Evolutionary conservation across 2,888 invertebrate species (phyloP).

Genomic region (Synanthedon vespiformis): DNA sequence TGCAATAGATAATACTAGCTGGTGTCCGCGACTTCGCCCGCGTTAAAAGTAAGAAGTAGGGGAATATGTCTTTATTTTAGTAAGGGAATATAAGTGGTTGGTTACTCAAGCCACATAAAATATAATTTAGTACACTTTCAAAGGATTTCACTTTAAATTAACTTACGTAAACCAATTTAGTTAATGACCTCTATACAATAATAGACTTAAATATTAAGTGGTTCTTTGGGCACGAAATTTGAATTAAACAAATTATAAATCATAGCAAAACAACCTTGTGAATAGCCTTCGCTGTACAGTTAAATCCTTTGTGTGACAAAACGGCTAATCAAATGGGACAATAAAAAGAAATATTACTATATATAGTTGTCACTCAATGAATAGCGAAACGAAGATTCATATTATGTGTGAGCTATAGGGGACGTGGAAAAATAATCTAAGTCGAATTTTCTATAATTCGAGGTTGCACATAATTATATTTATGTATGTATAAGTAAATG

Average conservation of each 20-base stretch:
- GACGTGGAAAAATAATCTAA: too few relatives aligned
- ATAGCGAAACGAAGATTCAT: constrained; percentile 41
- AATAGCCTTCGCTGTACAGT: constrained; percentile 49
- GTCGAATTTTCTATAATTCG: too few relatives aligned
- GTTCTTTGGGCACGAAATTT: constrained; percentile 43
- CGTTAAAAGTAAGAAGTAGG: too few relatives aligned
- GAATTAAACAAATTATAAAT: constrained; percentile 59
- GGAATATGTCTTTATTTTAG: too few relatives aligned
- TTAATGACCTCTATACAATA: background rate
- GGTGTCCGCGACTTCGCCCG: too few relatives aligned
- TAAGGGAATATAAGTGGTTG: background rate
- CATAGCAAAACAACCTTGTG: constrained; percentile 59
- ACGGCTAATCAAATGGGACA: constrained; percentile 58
- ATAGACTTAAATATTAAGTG: constrained; percentile 3
- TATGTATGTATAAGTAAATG: too few relatives aligned
- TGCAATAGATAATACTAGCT: too few relatives aligned
- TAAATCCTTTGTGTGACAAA: constrained; percentile 45
- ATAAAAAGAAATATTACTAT: constrained; percentile 63
- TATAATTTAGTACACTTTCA: too few relatives aligned
- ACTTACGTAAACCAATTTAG: constrained; percentile 1
- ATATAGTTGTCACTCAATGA: constrained; percentile 54
- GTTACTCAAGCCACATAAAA: background rate
- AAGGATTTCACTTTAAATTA: background rate
- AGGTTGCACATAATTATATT: too few relatives aligned
- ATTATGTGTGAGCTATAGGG: constrained; percentile 13